Evolutionary conservation across 2,113 vertebrate genomes (phyloP).

Genomic region (Pongo pygmaeus): DNA sequence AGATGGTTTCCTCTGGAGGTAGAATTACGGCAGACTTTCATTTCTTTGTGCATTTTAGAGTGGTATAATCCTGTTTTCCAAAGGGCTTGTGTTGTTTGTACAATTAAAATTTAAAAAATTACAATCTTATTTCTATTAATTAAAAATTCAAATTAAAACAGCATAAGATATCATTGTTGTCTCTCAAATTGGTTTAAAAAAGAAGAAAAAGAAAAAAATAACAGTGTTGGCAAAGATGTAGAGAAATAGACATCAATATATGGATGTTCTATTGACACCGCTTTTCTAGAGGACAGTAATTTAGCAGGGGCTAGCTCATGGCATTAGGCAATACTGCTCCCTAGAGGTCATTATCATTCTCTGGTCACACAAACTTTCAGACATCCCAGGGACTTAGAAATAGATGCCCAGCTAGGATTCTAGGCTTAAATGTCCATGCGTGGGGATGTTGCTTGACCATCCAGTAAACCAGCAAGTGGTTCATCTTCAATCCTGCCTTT

Average conservation of each 20-base stretch:
- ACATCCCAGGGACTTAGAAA: background rate
- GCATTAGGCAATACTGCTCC: constrained; percentile 19
- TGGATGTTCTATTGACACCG: background rate
- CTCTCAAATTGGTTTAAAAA: constrained; percentile 3
- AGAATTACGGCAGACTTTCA: background rate
- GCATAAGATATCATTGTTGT: background rate
- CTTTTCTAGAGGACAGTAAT: background rate
- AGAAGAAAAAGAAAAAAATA: background rate
- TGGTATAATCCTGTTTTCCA: background rate
- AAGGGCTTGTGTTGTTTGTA: background rate
- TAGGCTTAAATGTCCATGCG: background rate
- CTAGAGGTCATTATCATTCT: background rate
- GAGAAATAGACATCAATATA: background rate
- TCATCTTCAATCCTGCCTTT: background rate
- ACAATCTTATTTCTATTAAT: background rate
- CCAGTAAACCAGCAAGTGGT: background rate
- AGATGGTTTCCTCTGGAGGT: background rate
- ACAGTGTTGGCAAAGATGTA: background rate
- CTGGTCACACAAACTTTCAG: background rate
- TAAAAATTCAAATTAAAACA: background rate
- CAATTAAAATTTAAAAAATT: background rate
- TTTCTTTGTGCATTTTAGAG: background rate
- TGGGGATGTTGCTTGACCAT: background rate
- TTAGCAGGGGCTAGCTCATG: background rate
- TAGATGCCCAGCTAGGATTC: background rate